Conservation (phyloP, 2,113 vertebrate genomes). For the Pteropus alecto region DNA sequence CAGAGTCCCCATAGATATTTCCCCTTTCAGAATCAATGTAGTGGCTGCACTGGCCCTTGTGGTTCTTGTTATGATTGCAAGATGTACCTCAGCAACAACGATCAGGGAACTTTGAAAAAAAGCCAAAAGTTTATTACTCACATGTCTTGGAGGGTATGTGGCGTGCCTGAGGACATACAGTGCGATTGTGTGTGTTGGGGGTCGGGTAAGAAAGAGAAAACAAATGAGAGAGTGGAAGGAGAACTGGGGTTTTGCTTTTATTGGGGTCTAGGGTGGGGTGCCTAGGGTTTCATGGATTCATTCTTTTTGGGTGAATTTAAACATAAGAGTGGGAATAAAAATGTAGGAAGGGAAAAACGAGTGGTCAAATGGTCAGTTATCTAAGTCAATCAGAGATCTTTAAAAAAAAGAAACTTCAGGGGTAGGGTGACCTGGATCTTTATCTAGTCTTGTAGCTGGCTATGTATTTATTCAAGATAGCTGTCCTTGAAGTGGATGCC, state of each 20-base stretch:
- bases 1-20: background rate
- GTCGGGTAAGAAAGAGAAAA: background rate
- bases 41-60: background rate
- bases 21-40: background rate
- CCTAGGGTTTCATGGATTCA: background rate
- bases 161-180: no score
- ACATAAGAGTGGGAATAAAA: background rate
- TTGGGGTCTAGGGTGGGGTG: background rate
- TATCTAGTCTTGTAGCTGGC: background rate
- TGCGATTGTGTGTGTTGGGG: no score
- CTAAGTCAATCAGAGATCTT: background rate
- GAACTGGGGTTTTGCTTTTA: background rate
- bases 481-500: background rate
- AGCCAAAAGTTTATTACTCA: background rate
- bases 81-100: background rate
- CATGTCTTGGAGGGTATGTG: background rate
- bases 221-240: background rate
- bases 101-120: background rate
- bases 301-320: background rate
- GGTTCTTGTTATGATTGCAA: background rate
- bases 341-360: background rate
- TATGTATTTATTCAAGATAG: background rate
- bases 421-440: background rate
- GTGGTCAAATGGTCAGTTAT: background rate
- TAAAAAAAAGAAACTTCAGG: background rate